Evolutionary conservation across 2,888 invertebrate species (phyloP).

Genomic region (Euphydryas editha): DNA sequence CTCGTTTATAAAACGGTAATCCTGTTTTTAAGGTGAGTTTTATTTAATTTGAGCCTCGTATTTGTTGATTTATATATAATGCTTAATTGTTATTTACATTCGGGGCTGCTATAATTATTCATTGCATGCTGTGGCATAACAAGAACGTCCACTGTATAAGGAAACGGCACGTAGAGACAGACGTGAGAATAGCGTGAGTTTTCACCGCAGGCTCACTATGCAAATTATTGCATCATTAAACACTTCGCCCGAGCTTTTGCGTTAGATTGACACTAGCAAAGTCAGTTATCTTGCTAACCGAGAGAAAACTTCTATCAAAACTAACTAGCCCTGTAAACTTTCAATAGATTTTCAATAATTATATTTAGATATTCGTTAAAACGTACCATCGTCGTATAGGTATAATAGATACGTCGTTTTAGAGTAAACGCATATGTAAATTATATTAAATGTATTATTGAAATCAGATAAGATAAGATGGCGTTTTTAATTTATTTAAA

Average conservation of each 20-base stretch:
- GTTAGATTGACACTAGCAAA: slow-evolving; percentile 70
- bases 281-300: slow-evolving; percentile 29
- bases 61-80: background rate
- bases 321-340: background rate
- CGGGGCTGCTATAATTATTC: slow-evolving; percentile 48
- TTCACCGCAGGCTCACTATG: slow-evolving; percentile 69
- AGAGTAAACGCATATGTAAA: too few species aligned
- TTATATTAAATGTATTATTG: too few species aligned
- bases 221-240: slow-evolving; percentile 83
- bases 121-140: slow-evolving; percentile 58
- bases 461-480: too few species aligned
- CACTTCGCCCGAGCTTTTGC: slow-evolving; percentile 73
- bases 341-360: background rate
- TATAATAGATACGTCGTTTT: too few species aligned
- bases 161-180: slow-evolving; percentile 57
- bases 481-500: too few species aligned
- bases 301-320: slow-evolving; percentile 16
- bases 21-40: slow-evolving; percentile 26
- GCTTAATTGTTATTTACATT: background rate
- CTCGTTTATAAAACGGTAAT: slow-evolving; percentile 16
- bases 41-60: background rate
- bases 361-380: background rate
- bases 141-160: slow-evolving; percentile 58
- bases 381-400: too few species aligned
- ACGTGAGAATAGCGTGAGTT: slow-evolving; percentile 76